These are phyloP conservation scores for Stegophylla sp. DNA, from an alignment of 2,888 invertebrate species.

Conservation along the genomic window DNA sequence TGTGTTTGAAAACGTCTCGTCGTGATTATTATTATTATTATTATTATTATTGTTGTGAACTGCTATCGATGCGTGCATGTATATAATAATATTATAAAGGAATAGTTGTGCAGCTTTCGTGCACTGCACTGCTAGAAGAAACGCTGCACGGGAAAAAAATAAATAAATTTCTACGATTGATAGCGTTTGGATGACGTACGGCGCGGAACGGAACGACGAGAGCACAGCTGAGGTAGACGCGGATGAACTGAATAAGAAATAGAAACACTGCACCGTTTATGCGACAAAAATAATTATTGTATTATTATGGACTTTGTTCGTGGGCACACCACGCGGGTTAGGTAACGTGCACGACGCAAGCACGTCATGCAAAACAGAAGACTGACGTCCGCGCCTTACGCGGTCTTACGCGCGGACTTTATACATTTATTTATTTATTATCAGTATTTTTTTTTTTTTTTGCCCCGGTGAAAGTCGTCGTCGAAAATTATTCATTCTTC, in stretches of 20 bases:
- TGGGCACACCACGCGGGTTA: neutral
- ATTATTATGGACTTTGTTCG: conserved; percentile 1
- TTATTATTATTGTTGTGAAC: no score
- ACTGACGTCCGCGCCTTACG: neutral
- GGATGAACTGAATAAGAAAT: neutral
- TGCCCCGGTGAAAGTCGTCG: conserved; percentile 34
- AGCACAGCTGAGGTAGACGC: neutral
- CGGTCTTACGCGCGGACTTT: neutral
- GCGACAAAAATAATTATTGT: conserved; percentile 2
- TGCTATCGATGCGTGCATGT: no score
- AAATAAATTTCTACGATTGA: conserved; percentile 21
- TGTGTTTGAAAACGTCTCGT: no score
- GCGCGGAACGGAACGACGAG: neutral
- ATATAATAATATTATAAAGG: no score
- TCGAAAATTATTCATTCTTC: conserved; percentile 43
- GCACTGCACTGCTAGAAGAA: no score
- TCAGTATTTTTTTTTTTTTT: neutral
- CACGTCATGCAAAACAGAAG: conserved; percentile 33
- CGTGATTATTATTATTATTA: no score
- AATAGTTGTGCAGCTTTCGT: conserved; percentile 24
- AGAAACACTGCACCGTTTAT: neutral
- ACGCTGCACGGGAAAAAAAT: neutral
- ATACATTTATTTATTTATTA: conserved; percentile 1
- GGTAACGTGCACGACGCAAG: conserved; percentile 13
- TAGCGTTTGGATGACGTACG: neutral